Conservation (phyloP, 1,140 invertebrate species). For the Euwallacea fornicatus region DNA sequence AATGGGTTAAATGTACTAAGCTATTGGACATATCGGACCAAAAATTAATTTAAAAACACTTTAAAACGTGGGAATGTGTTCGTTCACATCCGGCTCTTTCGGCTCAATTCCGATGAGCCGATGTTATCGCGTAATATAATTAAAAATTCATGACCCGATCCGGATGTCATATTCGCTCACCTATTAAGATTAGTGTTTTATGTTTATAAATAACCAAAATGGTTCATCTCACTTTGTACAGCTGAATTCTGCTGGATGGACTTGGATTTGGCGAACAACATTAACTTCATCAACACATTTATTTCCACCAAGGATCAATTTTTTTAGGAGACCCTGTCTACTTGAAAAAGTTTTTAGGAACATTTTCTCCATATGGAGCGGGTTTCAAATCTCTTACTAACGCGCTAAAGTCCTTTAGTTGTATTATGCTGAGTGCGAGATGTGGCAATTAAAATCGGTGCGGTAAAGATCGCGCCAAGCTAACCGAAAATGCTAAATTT, state of each 20-base stretch:
- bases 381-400: neutral
- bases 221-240: conserved; percentile 26
- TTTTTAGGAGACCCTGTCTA: conserved; percentile 33
- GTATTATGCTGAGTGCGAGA: too few species aligned
- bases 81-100: conserved; percentile 29
- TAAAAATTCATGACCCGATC: conserved; percentile 39
- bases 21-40: conserved; percentile 32
- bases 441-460: too few species aligned
- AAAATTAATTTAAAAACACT: conserved; percentile 7
- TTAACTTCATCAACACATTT: conserved; percentile 4
- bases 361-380: neutral
- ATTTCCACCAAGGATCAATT: neutral
- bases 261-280: conserved; percentile 19
- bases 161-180: conserved; percentile 40
- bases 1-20: conserved; percentile 29
- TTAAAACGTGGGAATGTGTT: conserved; percentile 39
- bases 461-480: too few species aligned
- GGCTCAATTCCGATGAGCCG: conserved; percentile 3
- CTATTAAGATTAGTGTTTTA: conserved; percentile 41
- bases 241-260: conserved; percentile 7
- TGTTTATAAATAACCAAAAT: conserved; percentile 40
- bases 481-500: too few species aligned
- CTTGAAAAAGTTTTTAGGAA: neutral
- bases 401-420: neutral
- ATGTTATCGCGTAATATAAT: conserved; percentile 36